Evolutionary conservation across 2,113 vertebrate genomes (phyloP).

Genomic region (Rhegmatorhina hoffmannsi): DNA sequence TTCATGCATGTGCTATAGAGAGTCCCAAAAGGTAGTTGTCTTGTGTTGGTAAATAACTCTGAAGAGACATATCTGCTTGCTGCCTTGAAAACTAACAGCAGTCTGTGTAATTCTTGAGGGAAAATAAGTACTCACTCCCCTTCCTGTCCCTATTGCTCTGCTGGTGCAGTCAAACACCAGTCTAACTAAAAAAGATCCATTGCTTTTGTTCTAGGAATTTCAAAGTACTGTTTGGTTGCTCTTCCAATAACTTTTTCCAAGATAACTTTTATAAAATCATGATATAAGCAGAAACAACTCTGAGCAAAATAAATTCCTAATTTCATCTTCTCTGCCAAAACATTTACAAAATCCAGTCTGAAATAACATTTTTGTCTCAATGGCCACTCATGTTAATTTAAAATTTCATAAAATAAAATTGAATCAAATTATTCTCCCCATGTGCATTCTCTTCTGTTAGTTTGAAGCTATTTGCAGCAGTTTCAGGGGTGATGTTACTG

Average conservation of each 20-base stretch:
- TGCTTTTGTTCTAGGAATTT: background rate
- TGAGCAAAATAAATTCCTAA: background rate
- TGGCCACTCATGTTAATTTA: background rate
- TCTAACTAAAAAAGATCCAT: background rate
- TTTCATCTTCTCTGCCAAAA: background rate
- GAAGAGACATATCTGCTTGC: background rate
- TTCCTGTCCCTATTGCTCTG: background rate
- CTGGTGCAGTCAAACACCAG: background rate
- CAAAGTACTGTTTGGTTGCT: background rate
- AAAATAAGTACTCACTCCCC: background rate
- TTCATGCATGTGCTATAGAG: background rate
- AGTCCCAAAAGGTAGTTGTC: background rate
- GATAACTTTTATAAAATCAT: background rate
- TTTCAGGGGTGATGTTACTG: background rate
- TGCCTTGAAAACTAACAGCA: background rate
- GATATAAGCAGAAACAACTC: background rate
- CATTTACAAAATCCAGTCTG: background rate
- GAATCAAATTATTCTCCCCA: background rate
- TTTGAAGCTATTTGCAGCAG: background rate
- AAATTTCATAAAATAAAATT: slow-evolving; percentile 1
- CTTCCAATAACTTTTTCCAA: background rate
- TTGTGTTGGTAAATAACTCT: background rate
- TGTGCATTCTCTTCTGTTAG: background rate
- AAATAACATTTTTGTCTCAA: background rate
- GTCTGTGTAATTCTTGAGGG: background rate